Base-by-base conservation (phyloP, 2,888 invertebrate species). In the Ommatoiulus sabulosus region DNA sequence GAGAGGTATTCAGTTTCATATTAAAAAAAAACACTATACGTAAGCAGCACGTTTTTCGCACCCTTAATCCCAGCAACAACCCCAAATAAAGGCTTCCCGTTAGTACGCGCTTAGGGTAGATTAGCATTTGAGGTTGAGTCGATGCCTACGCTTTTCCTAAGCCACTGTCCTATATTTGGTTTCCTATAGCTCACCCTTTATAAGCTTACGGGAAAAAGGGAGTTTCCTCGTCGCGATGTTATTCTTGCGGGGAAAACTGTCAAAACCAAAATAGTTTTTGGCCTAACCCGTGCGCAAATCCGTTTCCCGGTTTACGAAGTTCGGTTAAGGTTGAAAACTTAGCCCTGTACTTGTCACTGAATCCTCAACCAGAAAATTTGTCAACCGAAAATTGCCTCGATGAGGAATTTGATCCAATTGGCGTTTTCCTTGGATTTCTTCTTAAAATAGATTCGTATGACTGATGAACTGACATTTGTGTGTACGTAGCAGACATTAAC, bases 51-150 rank as follows among this genome's bases (percentile, higher is more conserved):
- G 57, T 57, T 57, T 57, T n/a, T 57, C 8, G 15, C 57, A 57
- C 57, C 57, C 57, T 10, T 57, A 57, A 57, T 24, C 72, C 57
- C 57, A 17, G 15, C 52, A 63, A 63, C 72, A 24, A 24, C 7
- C 72, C 63, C 72, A 24, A 72, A 72, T 72, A 72, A 72, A 72
- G 24, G 6, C 57, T 63, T 63, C 15, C 52, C 15, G 46, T 46
- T 46, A 46, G 46, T 46, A 10, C 46, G 10, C n/a, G n/a, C n/a
- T 63, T n/a, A 63, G 57, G 57, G 72, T 24, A 24, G 20, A 72
- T 72, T 72, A 72, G 72, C 72, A 72, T 72, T 72, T 72, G 72
- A 72, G 72, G 72, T 72, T 72, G 72, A 63, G 63, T 3, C n/a
- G 63, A n/a, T 17, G n/a, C 72, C 72, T 17, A 72, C 72, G 72